Conservation (phyloP, 2,888 invertebrate genomes). For the Augochlorella aurata region DNA sequence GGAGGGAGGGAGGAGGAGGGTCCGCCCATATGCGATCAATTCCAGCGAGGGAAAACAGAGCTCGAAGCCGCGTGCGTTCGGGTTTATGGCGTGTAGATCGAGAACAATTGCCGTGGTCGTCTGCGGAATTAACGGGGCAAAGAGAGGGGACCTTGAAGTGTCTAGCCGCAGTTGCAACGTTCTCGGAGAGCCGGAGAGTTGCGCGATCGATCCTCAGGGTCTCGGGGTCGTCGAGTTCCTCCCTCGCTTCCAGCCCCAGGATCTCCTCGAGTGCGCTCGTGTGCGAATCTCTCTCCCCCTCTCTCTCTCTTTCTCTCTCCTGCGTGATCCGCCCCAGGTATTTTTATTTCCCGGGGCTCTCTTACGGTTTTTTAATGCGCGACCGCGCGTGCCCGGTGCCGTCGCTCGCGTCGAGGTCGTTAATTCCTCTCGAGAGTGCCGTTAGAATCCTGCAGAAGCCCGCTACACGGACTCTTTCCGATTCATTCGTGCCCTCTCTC, state of each 20-base stretch:
- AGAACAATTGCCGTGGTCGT: slow-evolving; percentile 9
- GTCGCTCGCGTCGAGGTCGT: slow-evolving; percentile 43
- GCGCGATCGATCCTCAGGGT: slow-evolving; percentile 27
- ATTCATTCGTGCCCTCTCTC: slow-evolving; percentile 44
- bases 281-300: background rate
- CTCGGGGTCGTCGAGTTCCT: slow-evolving; percentile 8
- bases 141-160: slow-evolving; percentile 16
- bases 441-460: slow-evolving; percentile 48
- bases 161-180: slow-evolving; percentile 19
- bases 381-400: slow-evolving; percentile 9
- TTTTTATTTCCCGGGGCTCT: slow-evolving; percentile 30
- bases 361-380: slow-evolving; percentile 25
- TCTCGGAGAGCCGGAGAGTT: slow-evolving; percentile 1
- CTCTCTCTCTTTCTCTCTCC: background rate
- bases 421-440: slow-evolving; percentile 60
- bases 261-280: slow-evolving; percentile 22
- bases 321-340: background rate
- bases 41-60: background rate
- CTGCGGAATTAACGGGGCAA: background rate
- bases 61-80: background rate
- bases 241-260: slow-evolving; percentile 28
- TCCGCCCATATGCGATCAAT: slow-evolving; percentile 2
- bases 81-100: slow-evolving; percentile 5
- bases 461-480: slow-evolving; percentile 38
- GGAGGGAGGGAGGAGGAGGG: background rate